phyloP scores from a whole-genome alignment of 2,888 invertebrate genomes.

The Acrocera orbiculus region DNA sequence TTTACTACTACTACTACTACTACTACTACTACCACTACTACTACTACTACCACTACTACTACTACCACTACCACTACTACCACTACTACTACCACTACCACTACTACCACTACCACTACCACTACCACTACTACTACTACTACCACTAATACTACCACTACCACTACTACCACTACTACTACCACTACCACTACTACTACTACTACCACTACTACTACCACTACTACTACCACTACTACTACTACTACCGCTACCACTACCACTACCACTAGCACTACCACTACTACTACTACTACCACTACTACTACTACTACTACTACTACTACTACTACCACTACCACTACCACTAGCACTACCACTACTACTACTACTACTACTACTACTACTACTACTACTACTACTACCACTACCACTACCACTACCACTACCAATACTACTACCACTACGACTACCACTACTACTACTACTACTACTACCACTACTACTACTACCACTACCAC shows the following conservation, averaged over 20 bases:
- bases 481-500: too few relatives aligned
- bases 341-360: too few relatives aligned
- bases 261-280: neutral
- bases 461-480: too few relatives aligned
- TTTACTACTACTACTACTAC: neutral
- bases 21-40: neutral
- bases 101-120: neutral
- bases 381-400: too few relatives aligned
- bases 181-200: neutral
- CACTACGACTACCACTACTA: too few relatives aligned
- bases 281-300: neutral
- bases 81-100: neutral
- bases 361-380: too few relatives aligned
- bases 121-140: neutral
- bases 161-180: neutral
- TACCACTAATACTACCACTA: too few relatives aligned
- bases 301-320: too few relatives aligned
- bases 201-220: neutral
- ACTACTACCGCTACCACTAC: neutral
- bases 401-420: too few relatives aligned
- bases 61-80: neutral
- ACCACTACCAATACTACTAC: too few relatives aligned
- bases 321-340: too few relatives aligned
- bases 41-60: neutral
- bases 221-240: neutral